Percentiles rank a stretch among this genome's conserved stretches.
Conservation (phyloP, 2,888 invertebrate genomes). For the Phengaris alcon region DNA sequence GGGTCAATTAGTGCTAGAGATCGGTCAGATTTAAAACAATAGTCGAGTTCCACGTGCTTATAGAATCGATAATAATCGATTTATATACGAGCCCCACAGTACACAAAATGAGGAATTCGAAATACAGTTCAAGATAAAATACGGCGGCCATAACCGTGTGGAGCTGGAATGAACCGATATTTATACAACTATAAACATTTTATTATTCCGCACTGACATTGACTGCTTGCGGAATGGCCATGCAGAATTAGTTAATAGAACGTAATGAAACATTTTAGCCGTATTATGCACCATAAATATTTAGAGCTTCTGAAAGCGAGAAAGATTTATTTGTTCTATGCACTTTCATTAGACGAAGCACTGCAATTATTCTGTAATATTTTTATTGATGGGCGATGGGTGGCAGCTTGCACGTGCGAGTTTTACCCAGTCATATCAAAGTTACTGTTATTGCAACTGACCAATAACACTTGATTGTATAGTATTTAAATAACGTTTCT, state of each 20-base stretch:
- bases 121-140: constrained; percentile 9
- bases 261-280: constrained; percentile 6
- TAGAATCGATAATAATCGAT: constrained; percentile 25
- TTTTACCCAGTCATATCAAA: neutral
- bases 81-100: neutral
- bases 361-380: neutral
- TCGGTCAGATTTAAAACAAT: constrained; percentile 33
- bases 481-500: neutral
- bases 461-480: neutral
- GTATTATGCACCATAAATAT: constrained; percentile 5
- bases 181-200: constrained; percentile 21
- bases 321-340: constrained; percentile 9
- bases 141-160: neutral
- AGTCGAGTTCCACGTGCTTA: constrained; percentile 33
- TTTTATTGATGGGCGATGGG: neutral
- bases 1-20: constrained; percentile 49
- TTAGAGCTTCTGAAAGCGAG: constrained; percentile 1
- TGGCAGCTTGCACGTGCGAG: neutral
- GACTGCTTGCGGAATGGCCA: neutral
- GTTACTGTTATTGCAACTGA: neutral
- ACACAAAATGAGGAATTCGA: constrained; percentile 10
- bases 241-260: constrained; percentile 9
- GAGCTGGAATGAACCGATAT: neutral
- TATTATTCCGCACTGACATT: neutral
- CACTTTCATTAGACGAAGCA: neutral